Base-by-base conservation (phyloP, 2,797 vertebrate species). In the Danio tinwini region DNA sequence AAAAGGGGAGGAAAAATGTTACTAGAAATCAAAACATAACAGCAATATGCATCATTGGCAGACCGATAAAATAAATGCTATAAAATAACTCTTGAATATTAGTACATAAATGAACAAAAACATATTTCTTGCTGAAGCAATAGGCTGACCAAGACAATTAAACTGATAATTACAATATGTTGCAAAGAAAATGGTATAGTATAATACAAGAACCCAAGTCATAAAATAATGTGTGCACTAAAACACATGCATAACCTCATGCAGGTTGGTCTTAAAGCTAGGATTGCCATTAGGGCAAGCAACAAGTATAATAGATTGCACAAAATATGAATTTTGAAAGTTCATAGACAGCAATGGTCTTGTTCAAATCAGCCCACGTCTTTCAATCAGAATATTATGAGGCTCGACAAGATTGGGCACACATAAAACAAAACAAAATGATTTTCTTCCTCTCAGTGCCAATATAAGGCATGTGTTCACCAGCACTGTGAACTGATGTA, bases 21-120 rank as follows among this genome's bases (percentile, higher is more conserved):
- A 77, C 71, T 85, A 68, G 77, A 92, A 93, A 92, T 88, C 82
- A 91, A 89, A 91, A 88, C 90, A 93, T 86, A 78, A 91, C 62
- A 76, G 75, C 64, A 81, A 58, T 80, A 68, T 77, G 74, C 83
- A 93, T 90, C 82, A 92, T 17, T 74, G 75, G 86, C 82, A 76
- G n/a, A 55, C 88, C 84, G 82, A 88, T 87, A 90, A 91, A 89
- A 52, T n/a, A 44, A 64, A 73, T 9, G 9, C 39, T 47, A 63
- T 8, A 10, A 62, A 61, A 49, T 0, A 52, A 49, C 14, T 29
- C 29, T 37, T 69, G 11, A 59, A 16, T n/a, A 52, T 78, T 78
- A 78, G 76, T 62, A 44, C 12, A 52, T 44, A 76, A 76, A 56
- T 45, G 6, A 39, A n/a, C 40, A 78, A 61, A 53, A 74, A 13